Base-by-base conservation (phyloP, 2,113 vertebrate species). In the Nibea albiflora region DNA sequence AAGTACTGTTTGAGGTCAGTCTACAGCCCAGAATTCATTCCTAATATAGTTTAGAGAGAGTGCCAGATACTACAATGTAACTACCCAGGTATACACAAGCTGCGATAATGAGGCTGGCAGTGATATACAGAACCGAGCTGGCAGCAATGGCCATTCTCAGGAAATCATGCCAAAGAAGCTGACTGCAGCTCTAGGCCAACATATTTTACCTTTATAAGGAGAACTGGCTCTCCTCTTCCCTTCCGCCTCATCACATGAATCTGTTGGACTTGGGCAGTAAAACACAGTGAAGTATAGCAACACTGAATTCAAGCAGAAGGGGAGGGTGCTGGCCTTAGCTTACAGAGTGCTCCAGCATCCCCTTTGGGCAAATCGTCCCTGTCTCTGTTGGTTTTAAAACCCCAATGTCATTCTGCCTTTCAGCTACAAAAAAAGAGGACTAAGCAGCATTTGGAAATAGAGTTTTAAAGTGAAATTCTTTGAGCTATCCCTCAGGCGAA, bases 131-230 rank as follows among this genome's bases (percentile, higher is more conserved):
- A 83, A 52, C 80, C 24, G 20, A 85, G 79, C 84, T 87, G 90
- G 86, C 89, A 91, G 77, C 14, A 22, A 64, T 28, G 79, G 76
- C 52, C 47, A 35, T 67, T 88, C 86, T 61, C 9, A 82, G 73
- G 75, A 62, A 87, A 70, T 44, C 76, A 16, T 79, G 88, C 85
- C 86, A 92, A 73, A 85, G 84, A 70, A 76, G 70, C 81, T 47
- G 84, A 77, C 72, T 78, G 82, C 73, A 68, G 73, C 73, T 87
- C 72, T 44, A n/a, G 85, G 82, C 85, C 65, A 72, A 87, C 90
- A 94, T 93, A 94, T 92, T 94, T 94, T 94, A 93, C 89, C 93
- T 94, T 94, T 95, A 94, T 94, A 94, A 92, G 94, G 94, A 94
- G 65, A 91, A 74, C 74, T 67, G 42, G 57, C 72, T 75, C 78